Evolutionary conservation across 2,888 invertebrate genomes (phyloP).

Genomic region (Noctua pronuba): DNA sequence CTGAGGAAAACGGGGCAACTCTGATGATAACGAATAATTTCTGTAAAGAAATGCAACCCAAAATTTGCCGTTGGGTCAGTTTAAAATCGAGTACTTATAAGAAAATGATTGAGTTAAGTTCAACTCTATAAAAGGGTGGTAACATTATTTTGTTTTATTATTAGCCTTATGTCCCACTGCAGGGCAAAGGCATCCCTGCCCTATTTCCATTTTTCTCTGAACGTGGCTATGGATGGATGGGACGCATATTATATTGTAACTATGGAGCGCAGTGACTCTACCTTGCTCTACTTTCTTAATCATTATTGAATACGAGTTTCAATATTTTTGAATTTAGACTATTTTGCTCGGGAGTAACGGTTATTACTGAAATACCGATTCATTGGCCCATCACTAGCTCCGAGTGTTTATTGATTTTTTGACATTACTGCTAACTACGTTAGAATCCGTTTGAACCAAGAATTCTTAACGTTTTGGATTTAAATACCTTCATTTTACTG

Average conservation of each 20-base stretch:
- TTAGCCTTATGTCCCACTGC: neutral
- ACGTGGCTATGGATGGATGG: neutral
- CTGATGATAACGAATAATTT: too few relatives aligned
- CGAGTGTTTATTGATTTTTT: slow-evolving; percentile 80
- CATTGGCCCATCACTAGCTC: slow-evolving; percentile 37
- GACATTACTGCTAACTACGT: slow-evolving; percentile 74
- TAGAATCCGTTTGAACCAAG: slow-evolving; percentile 31
- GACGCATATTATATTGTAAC: neutral
- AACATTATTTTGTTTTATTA: too few relatives aligned
- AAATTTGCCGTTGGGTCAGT: too few relatives aligned
- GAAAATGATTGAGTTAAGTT: too few relatives aligned
- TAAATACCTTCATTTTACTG: slow-evolving; percentile 22
- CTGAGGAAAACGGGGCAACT: too few relatives aligned
- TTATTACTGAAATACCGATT: slow-evolving; percentile 23
- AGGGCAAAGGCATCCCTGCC: neutral
- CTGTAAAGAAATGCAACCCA: too few relatives aligned
- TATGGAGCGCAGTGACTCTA: neutral
- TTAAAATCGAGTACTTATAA: too few relatives aligned
- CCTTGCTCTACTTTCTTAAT: neutral
- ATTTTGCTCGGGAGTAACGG: slow-evolving; percentile 18
- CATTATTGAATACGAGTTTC: neutral
- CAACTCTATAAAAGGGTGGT: too few relatives aligned
- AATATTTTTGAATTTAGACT: too few relatives aligned
- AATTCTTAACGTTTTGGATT: slow-evolving; percentile 46
- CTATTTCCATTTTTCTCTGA: neutral